Evolutionary conservation across 1,140 invertebrate species (phyloP).

Genomic region (Drosophila simulans): DNA sequence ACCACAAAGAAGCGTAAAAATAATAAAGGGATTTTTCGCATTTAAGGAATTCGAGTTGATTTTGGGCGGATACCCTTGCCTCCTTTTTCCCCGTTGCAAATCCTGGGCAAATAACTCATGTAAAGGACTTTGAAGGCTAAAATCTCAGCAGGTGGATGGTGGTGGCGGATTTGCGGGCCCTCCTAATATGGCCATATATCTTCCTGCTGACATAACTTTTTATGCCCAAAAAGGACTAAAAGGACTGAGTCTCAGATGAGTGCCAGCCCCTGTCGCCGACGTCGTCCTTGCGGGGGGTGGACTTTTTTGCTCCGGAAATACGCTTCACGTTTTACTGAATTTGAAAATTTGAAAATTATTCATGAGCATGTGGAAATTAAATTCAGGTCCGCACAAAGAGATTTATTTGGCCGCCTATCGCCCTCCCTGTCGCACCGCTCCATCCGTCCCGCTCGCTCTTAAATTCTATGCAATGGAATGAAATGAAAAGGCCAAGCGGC

Average conservation of each 20-base stretch:
- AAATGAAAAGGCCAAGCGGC: slow-evolving; percentile 71
- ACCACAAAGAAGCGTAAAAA: slow-evolving; percentile 36
- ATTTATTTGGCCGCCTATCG: slow-evolving; percentile 70
- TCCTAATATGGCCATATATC: slow-evolving; percentile 75
- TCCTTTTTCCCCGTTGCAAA: slow-evolving; percentile 19
- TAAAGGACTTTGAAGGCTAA: slow-evolving; percentile 50
- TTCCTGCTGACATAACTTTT: slow-evolving; percentile 79
- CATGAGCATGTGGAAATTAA: slow-evolving; percentile 83
- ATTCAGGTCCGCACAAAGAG: slow-evolving; percentile 82
- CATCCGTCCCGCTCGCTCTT: slow-evolving; percentile 20
- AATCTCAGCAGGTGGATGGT: slow-evolving; percentile 45
- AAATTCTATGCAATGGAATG: slow-evolving; percentile 52
- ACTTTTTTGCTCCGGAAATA: slow-evolving; percentile 51
- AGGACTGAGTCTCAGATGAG: slow-evolving; percentile 48
- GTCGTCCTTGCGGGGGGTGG: slow-evolving; percentile 10
- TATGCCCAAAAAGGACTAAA: slow-evolving; percentile 66
- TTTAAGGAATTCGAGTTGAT: slow-evolving; percentile 38
- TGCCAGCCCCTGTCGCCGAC: slow-evolving; percentile 22
- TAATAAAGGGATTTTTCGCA: slow-evolving; percentile 7
- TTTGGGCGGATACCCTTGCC: slow-evolving; percentile 10
- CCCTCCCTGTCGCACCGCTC: slow-evolving; percentile 3
- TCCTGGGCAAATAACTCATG: slow-evolving; percentile 64
- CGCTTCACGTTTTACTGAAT: slow-evolving; percentile 81
- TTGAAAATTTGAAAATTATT: slow-evolving; percentile 83
- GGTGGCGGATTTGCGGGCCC: slow-evolving; percentile 24